phyloP scores from a whole-genome alignment of 2,797 vertebrate species.

The Enteromius viviparus region DNA sequence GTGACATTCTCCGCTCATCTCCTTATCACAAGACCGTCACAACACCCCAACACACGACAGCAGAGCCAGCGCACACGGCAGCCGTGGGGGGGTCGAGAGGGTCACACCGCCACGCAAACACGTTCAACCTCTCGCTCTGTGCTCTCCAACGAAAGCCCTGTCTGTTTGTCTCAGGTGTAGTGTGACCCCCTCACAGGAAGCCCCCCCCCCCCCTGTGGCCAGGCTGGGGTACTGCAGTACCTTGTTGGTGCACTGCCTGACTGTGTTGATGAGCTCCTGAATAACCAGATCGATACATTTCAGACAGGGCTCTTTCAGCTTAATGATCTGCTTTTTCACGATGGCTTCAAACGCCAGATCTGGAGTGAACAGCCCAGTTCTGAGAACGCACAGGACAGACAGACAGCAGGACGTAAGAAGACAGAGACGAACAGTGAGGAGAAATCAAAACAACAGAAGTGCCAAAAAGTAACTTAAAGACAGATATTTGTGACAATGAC shows the following conservation, averaged over 20 bases:
- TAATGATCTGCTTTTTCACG: slow-evolving; percentile 98
- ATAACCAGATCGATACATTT: slow-evolving; percentile 99
- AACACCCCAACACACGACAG: slow-evolving; percentile 80
- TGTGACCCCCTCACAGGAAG: slow-evolving; percentile 58
- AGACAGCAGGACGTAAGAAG: slow-evolving; percentile 44
- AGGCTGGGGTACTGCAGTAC: slow-evolving; percentile 80
- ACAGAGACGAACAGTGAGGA: slow-evolving; percentile 31
- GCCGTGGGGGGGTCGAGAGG: slow-evolving; percentile 55
- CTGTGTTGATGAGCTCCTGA: slow-evolving; percentile 97
- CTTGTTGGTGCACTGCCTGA: slow-evolving; percentile 96
- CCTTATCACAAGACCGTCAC: slow-evolving; percentile 71
- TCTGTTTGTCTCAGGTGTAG: slow-evolving; percentile 40
- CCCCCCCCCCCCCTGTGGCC: slow-evolving; percentile 67
- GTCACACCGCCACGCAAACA: slow-evolving; percentile 60
- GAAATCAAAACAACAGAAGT: slow-evolving; percentile 41
- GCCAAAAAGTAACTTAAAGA: slow-evolving; percentile 42
- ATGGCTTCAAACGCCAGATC: slow-evolving; percentile 98
- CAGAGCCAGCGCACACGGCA: slow-evolving; percentile 68
- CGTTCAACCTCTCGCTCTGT: background rate
- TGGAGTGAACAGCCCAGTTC: slow-evolving; percentile 97
- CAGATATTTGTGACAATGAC: slow-evolving; percentile 9
- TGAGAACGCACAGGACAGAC: slow-evolving; percentile 78
- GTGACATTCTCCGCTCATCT: slow-evolving; percentile 62
- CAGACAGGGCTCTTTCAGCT: slow-evolving; percentile 98
- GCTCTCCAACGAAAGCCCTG: background rate